phyloP scores from a whole-genome alignment of 2,888 invertebrate genomes.

The Muschampia plurimacula region DNA sequence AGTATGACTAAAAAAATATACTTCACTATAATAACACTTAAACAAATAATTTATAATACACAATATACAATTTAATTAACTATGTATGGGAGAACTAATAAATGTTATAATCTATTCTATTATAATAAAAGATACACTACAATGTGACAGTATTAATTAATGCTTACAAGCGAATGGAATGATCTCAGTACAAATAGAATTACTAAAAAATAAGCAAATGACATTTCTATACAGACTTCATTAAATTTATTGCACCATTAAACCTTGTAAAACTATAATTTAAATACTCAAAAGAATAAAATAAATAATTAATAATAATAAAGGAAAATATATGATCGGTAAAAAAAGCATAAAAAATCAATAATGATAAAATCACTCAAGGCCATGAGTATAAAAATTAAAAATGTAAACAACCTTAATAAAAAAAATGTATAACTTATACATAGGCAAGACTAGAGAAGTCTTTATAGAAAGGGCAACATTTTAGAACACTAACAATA shows the following conservation, averaged over 20 bases:
- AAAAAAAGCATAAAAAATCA: constrained; percentile 4
- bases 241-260: constrained; percentile 32
- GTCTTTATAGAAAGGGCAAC: constrained; percentile 28
- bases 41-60: constrained; percentile 19
- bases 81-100: background rate
- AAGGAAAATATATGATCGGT: background rate
- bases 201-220: constrained; percentile 57
- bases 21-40: constrained; percentile 21
- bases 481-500: constrained; percentile 51
- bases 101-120: background rate
- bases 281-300: constrained; percentile 29
- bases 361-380: constrained; percentile 46
- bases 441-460: constrained; percentile 10
- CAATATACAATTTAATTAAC: constrained; percentile 16
- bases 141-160: constrained; percentile 55
- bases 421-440: constrained; percentile 10
- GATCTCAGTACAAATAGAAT: constrained; percentile 60
- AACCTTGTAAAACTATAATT: constrained; percentile 21
- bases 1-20: constrained; percentile 32
- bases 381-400: constrained; percentile 21
- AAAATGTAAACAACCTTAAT: constrained; percentile 4
- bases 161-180: constrained; percentile 72
- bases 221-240: constrained; percentile 50
- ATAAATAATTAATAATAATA: constrained; percentile 16
- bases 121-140: constrained; percentile 50